Evolutionary conservation across 2,113 vertebrate species (phyloP), one percentile per base, ranked within the genome.

Genomic region (Gymnarchus niloticus): DNA sequence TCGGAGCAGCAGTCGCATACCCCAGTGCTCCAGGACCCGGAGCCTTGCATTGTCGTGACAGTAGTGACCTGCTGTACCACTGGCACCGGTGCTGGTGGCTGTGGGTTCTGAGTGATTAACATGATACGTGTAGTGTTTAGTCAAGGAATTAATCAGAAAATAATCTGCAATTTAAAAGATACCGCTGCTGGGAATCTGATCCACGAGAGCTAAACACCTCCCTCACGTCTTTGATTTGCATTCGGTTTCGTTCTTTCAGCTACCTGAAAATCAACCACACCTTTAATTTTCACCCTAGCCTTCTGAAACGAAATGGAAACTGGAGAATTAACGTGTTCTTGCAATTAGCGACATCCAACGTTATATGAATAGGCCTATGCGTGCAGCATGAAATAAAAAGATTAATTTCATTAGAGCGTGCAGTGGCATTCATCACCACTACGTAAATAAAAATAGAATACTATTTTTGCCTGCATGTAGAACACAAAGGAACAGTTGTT

Each of bases 1-100:
- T 94, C 93, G 0, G 54, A 33, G 83, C 88, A 94, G 88, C 93
- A 94, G 33, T 94, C 93, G 9, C 90, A 94, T 12, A 94, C 0
- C n/a, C 84, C 90, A 0, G 91, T 92, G 85, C 88, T 93, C 94
- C 94, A 95, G 1, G 21, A 19, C 0, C 88, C 85, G 0, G 83
- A 80, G 17, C 83, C 28, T 28, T 0, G 0, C 0, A 52, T 41
- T 0, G 84, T 84, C 56, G 84, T 82, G 80, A 90, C 28, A 0
- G 54, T 73, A 28, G 84, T 88, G 48, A 91, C 56, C 28, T 92
- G 91, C 19, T 91, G 90, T 0, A 87, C 59, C 10, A 87, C 21
- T 1, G 92, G 88, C 93, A 93, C 93, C 80, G 1, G 89, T 91
- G 86, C 2, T 33, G 81, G 21, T 5, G 59, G 19, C 28, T 83